These are phyloP conservation scores for Hafferia zeledoni DNA, from an alignment of 2,797 vertebrate genomes.

Conservation along the genomic window DNA sequence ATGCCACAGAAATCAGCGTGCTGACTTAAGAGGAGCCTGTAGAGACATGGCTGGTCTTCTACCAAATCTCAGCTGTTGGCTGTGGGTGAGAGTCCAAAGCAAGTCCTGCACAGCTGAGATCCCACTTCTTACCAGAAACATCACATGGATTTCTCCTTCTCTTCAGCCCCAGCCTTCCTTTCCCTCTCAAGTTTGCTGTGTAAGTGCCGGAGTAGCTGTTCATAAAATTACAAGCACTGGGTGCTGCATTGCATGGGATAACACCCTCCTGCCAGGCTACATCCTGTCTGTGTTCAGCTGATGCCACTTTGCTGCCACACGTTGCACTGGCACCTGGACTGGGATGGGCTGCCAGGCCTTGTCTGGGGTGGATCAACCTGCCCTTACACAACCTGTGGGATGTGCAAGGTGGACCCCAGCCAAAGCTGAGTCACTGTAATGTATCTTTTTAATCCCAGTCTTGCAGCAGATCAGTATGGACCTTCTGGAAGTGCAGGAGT, in stretches of 20 bases:
- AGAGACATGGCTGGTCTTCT: neutral
- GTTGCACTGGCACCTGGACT: neutral
- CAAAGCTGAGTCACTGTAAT: neutral
- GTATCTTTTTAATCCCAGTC: too few relatives aligned
- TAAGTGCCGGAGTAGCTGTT: neutral
- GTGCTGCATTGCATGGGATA: accelerated
- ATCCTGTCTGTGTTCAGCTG: neutral
- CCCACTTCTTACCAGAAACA: neutral
- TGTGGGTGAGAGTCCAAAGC: neutral
- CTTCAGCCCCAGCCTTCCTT: neutral
- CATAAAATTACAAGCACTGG: accelerated
- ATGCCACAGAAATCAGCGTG: neutral
- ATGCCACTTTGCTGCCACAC: neutral
- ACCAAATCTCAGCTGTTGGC: neutral
- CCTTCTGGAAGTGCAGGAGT: neutral
- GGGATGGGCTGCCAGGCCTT: neutral
- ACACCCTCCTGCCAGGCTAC: neutral
- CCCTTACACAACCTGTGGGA: neutral
- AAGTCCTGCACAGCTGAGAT: neutral
- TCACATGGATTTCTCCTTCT: neutral
- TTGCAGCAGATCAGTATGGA: neutral
- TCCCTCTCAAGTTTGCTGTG: neutral
- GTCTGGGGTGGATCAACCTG: accelerated
- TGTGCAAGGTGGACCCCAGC: neutral
- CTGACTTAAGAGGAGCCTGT: neutral